Evolutionary conservation across 2,113 vertebrate genomes (phyloP).

Genomic region (Phalacrocorax pelagicus): DNA sequence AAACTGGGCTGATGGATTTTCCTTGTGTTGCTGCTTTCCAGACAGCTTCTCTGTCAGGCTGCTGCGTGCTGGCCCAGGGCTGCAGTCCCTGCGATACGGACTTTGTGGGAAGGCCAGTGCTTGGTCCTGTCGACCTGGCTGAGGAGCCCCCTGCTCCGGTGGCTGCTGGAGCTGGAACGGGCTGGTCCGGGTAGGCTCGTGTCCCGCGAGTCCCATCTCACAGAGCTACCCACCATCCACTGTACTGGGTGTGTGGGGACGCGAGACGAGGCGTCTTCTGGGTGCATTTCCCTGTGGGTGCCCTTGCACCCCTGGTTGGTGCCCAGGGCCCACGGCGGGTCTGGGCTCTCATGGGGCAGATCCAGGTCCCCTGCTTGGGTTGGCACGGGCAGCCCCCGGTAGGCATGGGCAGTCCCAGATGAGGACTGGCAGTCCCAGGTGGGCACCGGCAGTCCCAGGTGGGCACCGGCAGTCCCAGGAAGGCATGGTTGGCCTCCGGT

Average conservation of each 20-base stretch:
- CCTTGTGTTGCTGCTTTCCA: neutral
- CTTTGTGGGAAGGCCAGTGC: neutral
- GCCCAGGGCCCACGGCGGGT: rapidly evolving
- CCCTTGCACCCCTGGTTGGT: neutral
- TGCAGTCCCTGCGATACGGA: rapidly evolving
- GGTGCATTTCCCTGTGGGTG: neutral
- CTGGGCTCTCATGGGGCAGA: neutral
- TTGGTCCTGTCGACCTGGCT: rapidly evolving
- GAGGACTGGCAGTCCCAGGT: too few relatives aligned
- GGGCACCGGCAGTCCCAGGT: too few relatives aligned
- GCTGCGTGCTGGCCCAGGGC: neutral
- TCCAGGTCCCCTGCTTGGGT: neutral
- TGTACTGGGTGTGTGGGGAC: rapidly evolving
- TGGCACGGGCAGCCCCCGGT: too few relatives aligned
- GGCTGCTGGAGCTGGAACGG: neutral
- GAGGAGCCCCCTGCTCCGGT: neutral
- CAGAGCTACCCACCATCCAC: neutral
- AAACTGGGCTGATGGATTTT: neutral
- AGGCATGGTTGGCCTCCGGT: too few relatives aligned
- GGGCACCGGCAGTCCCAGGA: too few relatives aligned
- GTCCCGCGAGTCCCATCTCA: neutral
- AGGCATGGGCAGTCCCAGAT: too few relatives aligned
- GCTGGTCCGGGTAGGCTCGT: rapidly evolving
- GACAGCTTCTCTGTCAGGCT: neutral
- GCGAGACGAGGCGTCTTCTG: neutral